phyloP scores from a whole-genome alignment of 2,888 invertebrate species.

The Machimus atricapillus region DNA sequence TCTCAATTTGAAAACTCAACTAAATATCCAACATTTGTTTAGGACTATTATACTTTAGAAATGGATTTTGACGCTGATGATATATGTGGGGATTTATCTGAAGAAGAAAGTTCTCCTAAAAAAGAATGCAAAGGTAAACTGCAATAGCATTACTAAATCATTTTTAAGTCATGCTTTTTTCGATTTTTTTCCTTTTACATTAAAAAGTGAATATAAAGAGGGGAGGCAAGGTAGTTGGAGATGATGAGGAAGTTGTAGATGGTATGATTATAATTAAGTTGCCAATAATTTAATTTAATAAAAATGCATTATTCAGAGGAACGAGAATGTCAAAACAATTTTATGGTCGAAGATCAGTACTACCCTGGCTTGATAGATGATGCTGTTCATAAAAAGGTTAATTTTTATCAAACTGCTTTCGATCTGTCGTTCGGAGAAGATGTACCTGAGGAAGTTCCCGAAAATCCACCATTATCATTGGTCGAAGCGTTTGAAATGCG shows the following conservation, averaged over 20 bases:
- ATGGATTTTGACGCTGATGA: neutral
- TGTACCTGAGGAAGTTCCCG: neutral
- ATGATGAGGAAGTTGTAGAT: neutral
- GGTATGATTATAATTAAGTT: neutral
- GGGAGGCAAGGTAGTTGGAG: neutral
- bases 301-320: neutral
- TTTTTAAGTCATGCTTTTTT: neutral
- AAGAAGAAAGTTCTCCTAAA: neutral
- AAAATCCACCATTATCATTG: slow-evolving; percentile 32
- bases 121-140: neutral
- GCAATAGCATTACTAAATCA: neutral
- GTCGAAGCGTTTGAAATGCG: slow-evolving; percentile 44
- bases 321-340: neutral
- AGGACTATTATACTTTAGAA: neutral
- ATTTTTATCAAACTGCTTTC: slow-evolving; percentile 43
- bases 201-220: neutral
- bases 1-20: neutral
- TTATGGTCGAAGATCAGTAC: slow-evolving; percentile 41
- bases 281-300: neutral
- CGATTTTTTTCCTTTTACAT: no score
- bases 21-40: neutral
- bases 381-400: slow-evolving; percentile 40
- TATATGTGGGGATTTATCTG: neutral
- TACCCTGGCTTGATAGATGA: slow-evolving; percentile 45
- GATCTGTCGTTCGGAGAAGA: slow-evolving; percentile 28